A percentile compares a stretch with the other conserved stretches of the same genome.
Evolutionary conservation across 1,140 invertebrate species (phyloP).

Genomic region (Delia radicum): DNA sequence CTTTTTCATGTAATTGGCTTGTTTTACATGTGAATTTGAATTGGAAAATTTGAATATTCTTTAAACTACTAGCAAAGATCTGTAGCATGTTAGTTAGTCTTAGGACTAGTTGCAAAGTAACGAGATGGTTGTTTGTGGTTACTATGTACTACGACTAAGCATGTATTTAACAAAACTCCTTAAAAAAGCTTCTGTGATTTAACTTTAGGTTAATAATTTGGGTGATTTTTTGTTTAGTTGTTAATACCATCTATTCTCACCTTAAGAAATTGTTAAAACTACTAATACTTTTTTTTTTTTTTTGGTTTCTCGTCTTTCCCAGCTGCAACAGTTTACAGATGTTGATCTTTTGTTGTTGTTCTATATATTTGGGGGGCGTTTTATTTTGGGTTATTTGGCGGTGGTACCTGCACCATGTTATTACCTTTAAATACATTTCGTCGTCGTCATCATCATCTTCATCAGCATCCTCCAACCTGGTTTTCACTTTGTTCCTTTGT

Average conservation of each 20-base stretch:
- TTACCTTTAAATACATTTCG: constrained; percentile 31
- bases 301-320: not conserved
- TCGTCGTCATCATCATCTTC: constrained; percentile 7
- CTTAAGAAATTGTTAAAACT: not conserved
- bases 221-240: too few species aligned
- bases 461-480: not conserved
- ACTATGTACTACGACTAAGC: too few species aligned
- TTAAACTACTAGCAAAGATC: not conserved
- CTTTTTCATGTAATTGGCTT: constrained; percentile 24
- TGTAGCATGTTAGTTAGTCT: not conserved
- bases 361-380: constrained; percentile 26
- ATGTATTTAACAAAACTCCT: not conserved
- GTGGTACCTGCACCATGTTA: constrained; percentile 28
- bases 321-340: not conserved
- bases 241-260: not conserved
- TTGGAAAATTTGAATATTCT: not conserved
- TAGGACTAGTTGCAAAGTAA: too few species aligned
- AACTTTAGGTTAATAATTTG: not conserved
- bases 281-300: not conserved
- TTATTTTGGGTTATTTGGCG: constrained; percentile 25
- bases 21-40: constrained; percentile 14
- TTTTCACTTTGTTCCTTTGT: not conserved
- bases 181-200: not conserved
- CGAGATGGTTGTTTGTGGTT: too few species aligned
- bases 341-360: constrained; percentile 5